Percentiles rank a stretch among this genome's conserved stretches.
phyloP scores from a whole-genome alignment of 2,888 invertebrate species.

The Trichacis sp. region DNA sequence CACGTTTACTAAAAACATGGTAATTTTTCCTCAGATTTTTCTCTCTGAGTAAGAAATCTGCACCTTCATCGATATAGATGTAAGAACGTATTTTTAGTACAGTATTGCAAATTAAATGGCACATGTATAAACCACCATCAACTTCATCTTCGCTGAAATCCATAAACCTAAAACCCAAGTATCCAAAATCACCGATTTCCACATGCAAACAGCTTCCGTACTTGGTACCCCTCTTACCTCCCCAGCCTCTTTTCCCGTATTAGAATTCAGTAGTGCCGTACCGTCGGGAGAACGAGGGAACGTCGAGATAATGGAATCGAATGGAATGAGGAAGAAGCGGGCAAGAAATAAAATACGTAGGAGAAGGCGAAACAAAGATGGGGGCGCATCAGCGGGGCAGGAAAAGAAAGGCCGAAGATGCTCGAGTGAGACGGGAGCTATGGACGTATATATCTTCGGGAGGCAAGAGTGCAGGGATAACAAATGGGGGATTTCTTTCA shows the following conservation, averaged over 20 bases:
- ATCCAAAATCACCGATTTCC: too few relatives aligned
- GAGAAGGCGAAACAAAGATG: constrained; percentile 33
- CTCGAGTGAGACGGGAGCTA: constrained; percentile 20
- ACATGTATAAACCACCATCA: too few relatives aligned
- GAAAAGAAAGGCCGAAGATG: constrained; percentile 18
- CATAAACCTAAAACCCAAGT: too few relatives aligned
- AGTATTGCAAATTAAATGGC: too few relatives aligned
- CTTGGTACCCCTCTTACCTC: too few relatives aligned
- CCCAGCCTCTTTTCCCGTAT: constrained; percentile 10
- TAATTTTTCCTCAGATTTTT: too few relatives aligned
- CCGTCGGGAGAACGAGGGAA: constrained; percentile 14
- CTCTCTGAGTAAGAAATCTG: too few relatives aligned
- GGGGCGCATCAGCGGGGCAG: constrained; percentile 19
- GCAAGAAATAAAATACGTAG: constrained; percentile 41
- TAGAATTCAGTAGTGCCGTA: constrained; percentile 32
- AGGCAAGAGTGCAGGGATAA: constrained; percentile 40
- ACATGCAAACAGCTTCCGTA: constrained; percentile 14
- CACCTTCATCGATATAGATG: too few relatives aligned
- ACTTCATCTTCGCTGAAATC: too few relatives aligned
- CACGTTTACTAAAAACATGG: too few relatives aligned
- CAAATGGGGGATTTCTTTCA: constrained; percentile 44
- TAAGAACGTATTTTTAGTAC: too few relatives aligned
- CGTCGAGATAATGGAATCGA: constrained; percentile 43
- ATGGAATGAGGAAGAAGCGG: constrained; percentile 53
- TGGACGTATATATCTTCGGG: constrained; percentile 35